phyloP scores from a whole-genome alignment of 2,113 vertebrate genomes.

The Brachionichthys hirsutus region DNA sequence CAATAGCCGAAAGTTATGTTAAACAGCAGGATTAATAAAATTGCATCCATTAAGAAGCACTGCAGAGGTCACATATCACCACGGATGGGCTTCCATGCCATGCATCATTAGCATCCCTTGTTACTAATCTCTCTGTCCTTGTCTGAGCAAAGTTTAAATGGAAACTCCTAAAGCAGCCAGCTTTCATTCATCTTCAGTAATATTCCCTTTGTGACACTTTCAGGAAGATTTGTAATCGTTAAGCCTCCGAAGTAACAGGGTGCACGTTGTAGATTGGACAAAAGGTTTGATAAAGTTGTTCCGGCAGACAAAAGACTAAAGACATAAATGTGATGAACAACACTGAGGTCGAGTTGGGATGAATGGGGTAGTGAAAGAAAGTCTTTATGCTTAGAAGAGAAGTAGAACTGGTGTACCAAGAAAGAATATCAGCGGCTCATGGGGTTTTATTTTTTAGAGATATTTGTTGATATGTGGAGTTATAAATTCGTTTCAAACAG shows the following conservation, averaged over 20 bases:
- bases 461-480: constrained; percentile 23
- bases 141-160: constrained; percentile 35
- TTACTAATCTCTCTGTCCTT: constrained; percentile 47
- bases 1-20: constrained; percentile 17
- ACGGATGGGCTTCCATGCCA: constrained; percentile 13
- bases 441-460: constrained; percentile 13
- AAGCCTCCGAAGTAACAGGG: constrained; percentile 30
- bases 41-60: constrained; percentile 24
- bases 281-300: constrained; percentile 34
- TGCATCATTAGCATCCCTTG: constrained; percentile 35
- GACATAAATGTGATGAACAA: constrained; percentile 15
- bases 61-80: constrained; percentile 45
- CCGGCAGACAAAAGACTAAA: constrained; percentile 44
- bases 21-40: constrained; percentile 30
- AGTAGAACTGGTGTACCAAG: constrained; percentile 5
- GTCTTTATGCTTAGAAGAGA: background rate
- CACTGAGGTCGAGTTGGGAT: constrained; percentile 20
- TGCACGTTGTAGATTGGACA: constrained; percentile 20
- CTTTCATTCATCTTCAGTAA: constrained; percentile 46
- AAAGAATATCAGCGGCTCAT: constrained; percentile 10
- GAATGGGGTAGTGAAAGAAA: constrained; percentile 2
- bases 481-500: constrained; percentile 13
- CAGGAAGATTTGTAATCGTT: constrained; percentile 44
- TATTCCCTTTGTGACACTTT: constrained; percentile 39
- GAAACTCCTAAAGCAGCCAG: constrained; percentile 14